Evolutionary conservation across 2,113 vertebrate genomes (phyloP).

Genomic region (Cyphomyrus plagiostoma): DNA sequence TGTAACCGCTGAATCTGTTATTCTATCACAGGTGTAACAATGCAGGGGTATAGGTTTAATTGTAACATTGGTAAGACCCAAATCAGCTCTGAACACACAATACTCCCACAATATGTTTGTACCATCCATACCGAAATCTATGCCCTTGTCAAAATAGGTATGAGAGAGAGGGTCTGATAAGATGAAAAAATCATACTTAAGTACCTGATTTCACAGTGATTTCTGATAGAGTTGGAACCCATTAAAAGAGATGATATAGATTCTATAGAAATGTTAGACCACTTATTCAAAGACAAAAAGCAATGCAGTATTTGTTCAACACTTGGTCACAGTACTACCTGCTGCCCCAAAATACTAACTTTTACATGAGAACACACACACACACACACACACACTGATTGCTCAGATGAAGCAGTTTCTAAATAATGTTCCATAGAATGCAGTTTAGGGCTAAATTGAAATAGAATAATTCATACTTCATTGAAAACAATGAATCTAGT

Average conservation of each 20-base stretch:
- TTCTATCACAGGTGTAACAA: not conserved
- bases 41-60: not conserved
- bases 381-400: not conserved
- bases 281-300: not conserved
- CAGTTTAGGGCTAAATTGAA: not conserved
- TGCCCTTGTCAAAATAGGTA: not conserved
- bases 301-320: not conserved
- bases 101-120: not conserved
- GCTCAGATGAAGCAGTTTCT: not conserved
- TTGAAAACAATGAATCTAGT: not conserved
- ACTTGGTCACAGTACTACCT: not conserved
- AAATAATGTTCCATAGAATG: not conserved
- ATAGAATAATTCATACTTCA: not conserved
- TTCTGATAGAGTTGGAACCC: not conserved
- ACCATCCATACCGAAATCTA: not conserved
- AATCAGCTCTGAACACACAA: not conserved
- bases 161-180: not conserved
- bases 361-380: not conserved
- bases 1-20: not conserved
- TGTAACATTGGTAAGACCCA: not conserved
- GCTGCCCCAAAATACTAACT: not conserved
- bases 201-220: not conserved
- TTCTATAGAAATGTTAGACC: not conserved
- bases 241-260: not conserved
- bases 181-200: not conserved